Evolutionary conservation across 2,888 invertebrate species (phyloP).

Genomic region (Podotricha telesiphe): DNA sequence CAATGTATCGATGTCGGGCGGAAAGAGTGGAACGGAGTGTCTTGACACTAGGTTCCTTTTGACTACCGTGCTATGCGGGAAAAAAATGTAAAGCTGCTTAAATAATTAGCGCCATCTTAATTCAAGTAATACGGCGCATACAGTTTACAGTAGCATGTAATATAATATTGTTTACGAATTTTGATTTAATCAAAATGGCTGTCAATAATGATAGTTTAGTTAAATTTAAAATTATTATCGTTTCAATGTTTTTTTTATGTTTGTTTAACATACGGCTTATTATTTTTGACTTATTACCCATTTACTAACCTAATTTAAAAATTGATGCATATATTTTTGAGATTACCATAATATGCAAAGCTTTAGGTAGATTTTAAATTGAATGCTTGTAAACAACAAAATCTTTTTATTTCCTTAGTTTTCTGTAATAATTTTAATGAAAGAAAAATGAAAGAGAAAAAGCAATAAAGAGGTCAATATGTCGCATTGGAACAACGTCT

Average conservation of each 20-base stretch:
- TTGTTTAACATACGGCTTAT: background rate
- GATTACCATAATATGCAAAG: background rate
- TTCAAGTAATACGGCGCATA: background rate
- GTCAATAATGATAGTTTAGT: background rate
- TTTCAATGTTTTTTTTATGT: background rate
- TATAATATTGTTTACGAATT: background rate
- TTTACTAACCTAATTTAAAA: background rate
- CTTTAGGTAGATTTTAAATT: no score
- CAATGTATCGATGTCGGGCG: no score
- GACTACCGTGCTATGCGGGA: no score
- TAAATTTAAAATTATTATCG: background rate
- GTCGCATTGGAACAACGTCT: no score
- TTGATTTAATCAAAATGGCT: slow-evolving; percentile 1
- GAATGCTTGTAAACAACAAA: no score
- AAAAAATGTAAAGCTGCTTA: no score
- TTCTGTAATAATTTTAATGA: no score
- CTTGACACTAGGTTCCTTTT: no score
- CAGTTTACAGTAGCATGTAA: background rate
- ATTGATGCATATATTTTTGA: background rate
- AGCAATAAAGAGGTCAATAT: no score
- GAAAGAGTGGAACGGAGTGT: no score
- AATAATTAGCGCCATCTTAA: background rate
- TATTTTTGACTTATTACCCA: background rate
- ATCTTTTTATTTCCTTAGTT: no score
- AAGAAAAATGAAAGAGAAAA: no score